These are phyloP conservation scores for Calameuta pallipes DNA, from an alignment of 2,888 invertebrate species.

Conservation along the genomic window DNA sequence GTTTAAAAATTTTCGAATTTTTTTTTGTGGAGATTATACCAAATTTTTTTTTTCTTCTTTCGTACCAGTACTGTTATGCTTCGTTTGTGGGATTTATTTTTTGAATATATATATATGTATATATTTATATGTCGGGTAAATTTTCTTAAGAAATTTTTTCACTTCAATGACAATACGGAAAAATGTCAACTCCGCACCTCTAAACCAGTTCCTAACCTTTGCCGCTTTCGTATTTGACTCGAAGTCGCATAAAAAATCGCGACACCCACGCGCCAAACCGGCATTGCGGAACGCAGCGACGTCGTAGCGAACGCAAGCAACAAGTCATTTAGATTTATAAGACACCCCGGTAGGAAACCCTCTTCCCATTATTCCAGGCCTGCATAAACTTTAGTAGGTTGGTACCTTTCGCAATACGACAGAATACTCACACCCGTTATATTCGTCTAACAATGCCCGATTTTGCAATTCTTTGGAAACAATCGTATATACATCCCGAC, in stretches of 20 bases:
- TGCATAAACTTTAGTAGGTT: background rate
- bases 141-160: background rate
- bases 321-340: background rate
- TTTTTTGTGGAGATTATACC: background rate
- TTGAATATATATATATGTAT: background rate
- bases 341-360: background rate
- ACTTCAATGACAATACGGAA: background rate
- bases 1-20: background rate
- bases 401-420: background rate
- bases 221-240: background rate
- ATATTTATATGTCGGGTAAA: background rate
- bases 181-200: background rate
- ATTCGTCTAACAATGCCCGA: background rate
- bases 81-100: background rate
- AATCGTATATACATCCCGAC: background rate
- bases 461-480: background rate
- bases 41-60: background rate
- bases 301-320: background rate
- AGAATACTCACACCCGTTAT: background rate
- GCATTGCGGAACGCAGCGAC: background rate
- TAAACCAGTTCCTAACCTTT: conserved; percentile 4
- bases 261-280: background rate
- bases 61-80: background rate
- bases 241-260: background rate
- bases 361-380: background rate